phyloP scores from a whole-genome alignment of 2,113 vertebrate genomes.

The Scopus umbretta region DNA sequence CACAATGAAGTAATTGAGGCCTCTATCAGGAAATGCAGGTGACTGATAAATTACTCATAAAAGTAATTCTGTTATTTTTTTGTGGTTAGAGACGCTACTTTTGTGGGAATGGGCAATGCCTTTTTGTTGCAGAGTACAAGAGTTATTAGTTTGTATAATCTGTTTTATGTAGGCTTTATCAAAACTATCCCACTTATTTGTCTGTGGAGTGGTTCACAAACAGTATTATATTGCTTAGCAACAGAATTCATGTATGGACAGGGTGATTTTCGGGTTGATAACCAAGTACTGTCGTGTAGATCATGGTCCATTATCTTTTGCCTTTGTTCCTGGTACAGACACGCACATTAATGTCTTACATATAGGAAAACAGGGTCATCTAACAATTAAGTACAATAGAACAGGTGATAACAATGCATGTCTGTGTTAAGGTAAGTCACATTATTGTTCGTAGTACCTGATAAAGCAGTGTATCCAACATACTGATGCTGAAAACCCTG shows the following conservation, averaged over 20 bases:
- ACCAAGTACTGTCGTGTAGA: background rate
- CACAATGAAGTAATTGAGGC: background rate
- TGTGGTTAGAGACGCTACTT: background rate
- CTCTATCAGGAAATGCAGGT: background rate
- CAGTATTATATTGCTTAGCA: background rate
- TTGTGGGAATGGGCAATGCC: background rate
- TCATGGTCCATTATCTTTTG: background rate
- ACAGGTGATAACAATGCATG: background rate
- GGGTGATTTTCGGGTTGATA: background rate
- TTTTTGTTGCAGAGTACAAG: background rate
- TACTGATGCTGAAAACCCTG: constrained; percentile 86
- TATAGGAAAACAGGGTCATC: background rate
- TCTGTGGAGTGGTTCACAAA: background rate
- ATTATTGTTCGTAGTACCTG: constrained; percentile 69
- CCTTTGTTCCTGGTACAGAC: background rate
- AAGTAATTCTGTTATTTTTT: background rate
- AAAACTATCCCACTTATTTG: background rate
- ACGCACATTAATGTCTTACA: rapidly evolving
- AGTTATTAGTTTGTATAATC: background rate
- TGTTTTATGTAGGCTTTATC: background rate
- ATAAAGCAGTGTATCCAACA: constrained; percentile 86
- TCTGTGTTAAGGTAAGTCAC: background rate
- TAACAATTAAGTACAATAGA: background rate
- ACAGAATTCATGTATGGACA: background rate
- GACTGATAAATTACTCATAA: background rate